These are phyloP conservation scores for Astreopora myriophthalma DNA, from an alignment of 64 coral and sea anemone species.

Conservation along the genomic window DNA sequence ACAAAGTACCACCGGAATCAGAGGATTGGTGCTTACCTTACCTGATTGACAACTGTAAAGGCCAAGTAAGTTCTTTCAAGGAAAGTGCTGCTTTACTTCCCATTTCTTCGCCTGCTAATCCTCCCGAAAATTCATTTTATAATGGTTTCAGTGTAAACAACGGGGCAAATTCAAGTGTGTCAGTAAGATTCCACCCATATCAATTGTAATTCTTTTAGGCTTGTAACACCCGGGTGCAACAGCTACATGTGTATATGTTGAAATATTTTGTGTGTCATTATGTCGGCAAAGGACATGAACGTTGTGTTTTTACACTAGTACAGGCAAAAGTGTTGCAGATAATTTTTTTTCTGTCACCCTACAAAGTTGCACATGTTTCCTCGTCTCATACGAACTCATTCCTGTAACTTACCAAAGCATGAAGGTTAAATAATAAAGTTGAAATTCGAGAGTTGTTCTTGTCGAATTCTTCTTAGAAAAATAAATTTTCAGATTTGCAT, in stretches of 20 bases:
- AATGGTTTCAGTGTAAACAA: conserved; percentile 17
- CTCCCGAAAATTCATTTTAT: too few species aligned
- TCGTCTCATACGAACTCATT: not conserved
- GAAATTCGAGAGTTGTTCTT: not conserved
- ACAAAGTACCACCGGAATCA: conserved; percentile 45
- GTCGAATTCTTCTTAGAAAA: too few species aligned
- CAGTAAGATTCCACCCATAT: conserved; percentile 12
- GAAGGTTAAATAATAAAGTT: not conserved
- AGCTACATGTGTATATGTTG: not conserved
- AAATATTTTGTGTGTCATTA: not conserved
- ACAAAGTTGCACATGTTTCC: not conserved
- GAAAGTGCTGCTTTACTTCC: not conserved
- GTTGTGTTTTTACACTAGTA: conserved; percentile 1
- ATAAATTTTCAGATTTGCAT: too few species aligned
- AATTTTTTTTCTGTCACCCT: conserved; percentile 8
- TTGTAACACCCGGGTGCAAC: not conserved
- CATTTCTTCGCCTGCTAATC: too few species aligned
- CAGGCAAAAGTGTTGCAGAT: not conserved
- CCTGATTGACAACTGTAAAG: conserved; percentile 24
- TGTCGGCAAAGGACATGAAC: not conserved
- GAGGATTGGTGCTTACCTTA: conserved; percentile 37
- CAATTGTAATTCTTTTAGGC: conserved; percentile 13
- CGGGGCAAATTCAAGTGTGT: conserved; percentile 21
- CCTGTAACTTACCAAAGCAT: not conserved
- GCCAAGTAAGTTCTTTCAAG: not conserved